Evolutionary conservation across 2,113 vertebrate species (phyloP).

Genomic region (Gobio gobio): DNA sequence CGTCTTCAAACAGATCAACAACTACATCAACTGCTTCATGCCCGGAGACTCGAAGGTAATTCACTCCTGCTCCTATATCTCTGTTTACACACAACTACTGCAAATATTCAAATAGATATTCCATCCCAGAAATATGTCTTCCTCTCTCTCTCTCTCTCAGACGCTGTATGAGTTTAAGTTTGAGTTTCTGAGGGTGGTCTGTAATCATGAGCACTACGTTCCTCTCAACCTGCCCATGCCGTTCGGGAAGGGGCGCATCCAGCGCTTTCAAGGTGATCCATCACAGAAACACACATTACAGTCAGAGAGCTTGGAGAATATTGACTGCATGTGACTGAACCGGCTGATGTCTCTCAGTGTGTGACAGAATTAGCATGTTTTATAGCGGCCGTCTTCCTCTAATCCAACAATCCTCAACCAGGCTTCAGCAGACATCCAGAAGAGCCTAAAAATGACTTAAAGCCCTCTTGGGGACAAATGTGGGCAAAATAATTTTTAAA

Average conservation of each 20-base stretch:
- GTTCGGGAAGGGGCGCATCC: conserved; percentile 93
- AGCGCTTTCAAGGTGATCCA: conserved; percentile 93
- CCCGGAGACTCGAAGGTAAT: conserved; percentile 94
- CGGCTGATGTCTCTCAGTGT: not conserved
- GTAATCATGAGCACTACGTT: conserved; percentile 96
- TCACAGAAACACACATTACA: not conserved
- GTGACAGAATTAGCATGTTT: not conserved
- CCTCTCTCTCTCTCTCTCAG: conserved; percentile 70
- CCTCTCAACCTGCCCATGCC: conserved; percentile 98
- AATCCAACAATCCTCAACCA: not conserved
- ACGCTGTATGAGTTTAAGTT: conserved; percentile 98
- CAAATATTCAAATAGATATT: not conserved
- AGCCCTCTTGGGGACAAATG: too few relatives aligned
- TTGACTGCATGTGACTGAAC: not conserved
- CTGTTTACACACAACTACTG: not conserved
- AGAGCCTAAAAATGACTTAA: not conserved
- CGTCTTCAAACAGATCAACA: conserved; percentile 98
- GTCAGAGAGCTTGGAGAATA: not conserved
- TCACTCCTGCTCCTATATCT: not conserved
- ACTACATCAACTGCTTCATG: conserved; percentile 93
- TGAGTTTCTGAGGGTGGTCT: conserved; percentile 95
- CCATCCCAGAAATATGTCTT: not conserved
- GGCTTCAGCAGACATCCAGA: not conserved
- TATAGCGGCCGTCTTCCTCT: not conserved
- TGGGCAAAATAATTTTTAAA: too few relatives aligned